These are phyloP conservation scores for Mobula hypostoma DNA, from an alignment of 2,113 vertebrate species.

Conservation along the genomic window DNA sequence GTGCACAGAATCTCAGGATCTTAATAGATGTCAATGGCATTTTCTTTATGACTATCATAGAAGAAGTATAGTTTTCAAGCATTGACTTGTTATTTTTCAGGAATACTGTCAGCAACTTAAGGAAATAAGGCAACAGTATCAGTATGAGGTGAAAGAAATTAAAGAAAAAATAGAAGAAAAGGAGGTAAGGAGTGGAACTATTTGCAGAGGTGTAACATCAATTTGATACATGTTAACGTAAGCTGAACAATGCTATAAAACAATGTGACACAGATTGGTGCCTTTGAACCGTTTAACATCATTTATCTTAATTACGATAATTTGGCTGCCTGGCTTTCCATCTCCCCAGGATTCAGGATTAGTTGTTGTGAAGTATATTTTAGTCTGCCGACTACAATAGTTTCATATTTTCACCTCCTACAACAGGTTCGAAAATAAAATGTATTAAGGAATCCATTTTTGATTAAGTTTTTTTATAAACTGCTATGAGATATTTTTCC, in stretches of 20 bases:
- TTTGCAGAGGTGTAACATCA: background rate
- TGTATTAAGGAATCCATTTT: background rate
- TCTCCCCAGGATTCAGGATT: background rate
- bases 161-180: slow-evolving; percentile 55
- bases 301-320: background rate
- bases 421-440: background rate
- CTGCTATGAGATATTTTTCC: background rate
- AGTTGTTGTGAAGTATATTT: background rate
- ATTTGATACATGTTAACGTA: background rate
- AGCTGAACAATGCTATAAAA: background rate
- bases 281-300: background rate
- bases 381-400: background rate
- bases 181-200: slow-evolving; percentile 56
- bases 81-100: slow-evolving; percentile 51
- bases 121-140: slow-evolving; percentile 75
- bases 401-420: background rate
- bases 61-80: background rate
- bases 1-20: background rate
- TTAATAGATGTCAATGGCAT: background rate
- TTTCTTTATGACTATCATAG: background rate
- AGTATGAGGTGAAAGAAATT: slow-evolving; percentile 62
- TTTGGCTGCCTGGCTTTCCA: background rate
- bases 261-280: background rate
- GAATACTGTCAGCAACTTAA: slow-evolving; percentile 74
- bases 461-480: background rate